phyloP scores from a whole-genome alignment of 2,888 invertebrate genomes.

The Monoplex corrugatus region DNA sequence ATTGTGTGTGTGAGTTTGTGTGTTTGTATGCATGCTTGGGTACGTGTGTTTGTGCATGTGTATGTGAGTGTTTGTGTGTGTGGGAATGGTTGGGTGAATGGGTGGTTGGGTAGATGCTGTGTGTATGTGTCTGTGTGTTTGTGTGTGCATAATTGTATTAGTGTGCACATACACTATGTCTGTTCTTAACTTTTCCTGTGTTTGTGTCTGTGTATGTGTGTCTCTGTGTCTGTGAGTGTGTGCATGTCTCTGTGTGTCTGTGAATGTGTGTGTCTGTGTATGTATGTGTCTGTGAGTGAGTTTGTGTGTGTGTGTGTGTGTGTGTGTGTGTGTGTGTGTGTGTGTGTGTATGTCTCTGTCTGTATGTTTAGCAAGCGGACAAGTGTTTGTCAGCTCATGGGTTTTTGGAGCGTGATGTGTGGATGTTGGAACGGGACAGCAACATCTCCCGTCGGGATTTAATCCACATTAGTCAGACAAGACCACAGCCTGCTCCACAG shows the following conservation, averaged over 20 bases:
- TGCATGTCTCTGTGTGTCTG: neutral
- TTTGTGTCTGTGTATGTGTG: too few relatives aligned
- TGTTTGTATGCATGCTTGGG: too few relatives aligned
- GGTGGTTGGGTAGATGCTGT: too few relatives aligned
- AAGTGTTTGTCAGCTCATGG: constrained; percentile 65
- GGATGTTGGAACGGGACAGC: constrained; percentile 77
- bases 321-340: neutral
- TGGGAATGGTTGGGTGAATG: too few relatives aligned
- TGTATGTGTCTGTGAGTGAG: neutral
- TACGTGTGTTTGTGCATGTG: too few relatives aligned
- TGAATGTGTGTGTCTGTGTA: neutral
- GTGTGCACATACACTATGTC: neutral
- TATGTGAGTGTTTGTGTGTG: too few relatives aligned
- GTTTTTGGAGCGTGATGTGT: constrained; percentile 76
- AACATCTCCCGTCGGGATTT: constrained; percentile 69
- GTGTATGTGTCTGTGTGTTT: too few relatives aligned
- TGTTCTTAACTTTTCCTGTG: neutral
- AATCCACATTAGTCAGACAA: constrained; percentile 54
- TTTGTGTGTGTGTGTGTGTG: neutral
- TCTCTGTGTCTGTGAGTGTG: too few relatives aligned
- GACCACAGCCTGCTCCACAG: neutral
- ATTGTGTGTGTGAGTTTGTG: too few relatives aligned
- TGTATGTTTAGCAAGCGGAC: constrained; percentile 18
- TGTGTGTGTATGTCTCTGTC: neutral
- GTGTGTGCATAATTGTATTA: too few relatives aligned